phyloP scores from a whole-genome alignment of 2,888 invertebrate species.

The Isoperla grammatica region DNA sequence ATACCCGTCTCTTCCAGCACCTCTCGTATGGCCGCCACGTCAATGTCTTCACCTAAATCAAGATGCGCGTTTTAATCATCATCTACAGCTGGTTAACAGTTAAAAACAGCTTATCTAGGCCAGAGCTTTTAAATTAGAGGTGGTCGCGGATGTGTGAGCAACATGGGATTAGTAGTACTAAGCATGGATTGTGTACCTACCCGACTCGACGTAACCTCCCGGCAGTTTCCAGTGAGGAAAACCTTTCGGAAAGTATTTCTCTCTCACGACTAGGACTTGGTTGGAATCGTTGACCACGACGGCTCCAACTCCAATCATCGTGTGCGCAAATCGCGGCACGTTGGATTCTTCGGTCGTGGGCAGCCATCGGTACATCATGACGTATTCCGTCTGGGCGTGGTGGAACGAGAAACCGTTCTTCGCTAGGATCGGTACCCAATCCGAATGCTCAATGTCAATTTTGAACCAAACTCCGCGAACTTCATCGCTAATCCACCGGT shows the following conservation, averaged over 20 bases:
- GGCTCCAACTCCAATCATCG: slow-evolving; percentile 77
- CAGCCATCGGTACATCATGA: slow-evolving; percentile 79
- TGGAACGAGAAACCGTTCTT: slow-evolving; percentile 81
- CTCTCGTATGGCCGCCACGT: slow-evolving; percentile 77
- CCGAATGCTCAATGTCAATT: slow-evolving; percentile 61
- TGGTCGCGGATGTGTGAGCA: too few species aligned
- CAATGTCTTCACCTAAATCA: slow-evolving; percentile 68
- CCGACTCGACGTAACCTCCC: slow-evolving; percentile 84
- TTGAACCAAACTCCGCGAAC: slow-evolving; percentile 77
- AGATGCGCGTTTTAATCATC: too few species aligned
- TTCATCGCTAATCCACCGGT: slow-evolving; percentile 57
- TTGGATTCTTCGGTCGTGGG: slow-evolving; percentile 54
- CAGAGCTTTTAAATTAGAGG: too few species aligned
- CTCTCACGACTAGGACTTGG: slow-evolving; percentile 75
- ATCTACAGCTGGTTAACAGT: too few species aligned
- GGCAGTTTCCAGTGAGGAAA: slow-evolving; percentile 79
- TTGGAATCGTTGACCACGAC: slow-evolving; percentile 73
- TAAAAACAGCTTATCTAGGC: too few species aligned
- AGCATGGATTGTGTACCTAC: slow-evolving; percentile 50
- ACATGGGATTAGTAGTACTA: too few species aligned
- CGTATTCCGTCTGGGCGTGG: slow-evolving; percentile 72
- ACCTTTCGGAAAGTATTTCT: slow-evolving; percentile 52
- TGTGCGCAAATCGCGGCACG: slow-evolving; percentile 75
- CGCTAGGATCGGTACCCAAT: slow-evolving; percentile 69
- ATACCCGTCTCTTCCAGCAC: slow-evolving; percentile 89